A percentile compares a stretch with the other conserved stretches of the same genome.
Evolutionary conservation across 2,113 vertebrate species (phyloP).

Genomic region (Crotophaga sulcirostris): DNA sequence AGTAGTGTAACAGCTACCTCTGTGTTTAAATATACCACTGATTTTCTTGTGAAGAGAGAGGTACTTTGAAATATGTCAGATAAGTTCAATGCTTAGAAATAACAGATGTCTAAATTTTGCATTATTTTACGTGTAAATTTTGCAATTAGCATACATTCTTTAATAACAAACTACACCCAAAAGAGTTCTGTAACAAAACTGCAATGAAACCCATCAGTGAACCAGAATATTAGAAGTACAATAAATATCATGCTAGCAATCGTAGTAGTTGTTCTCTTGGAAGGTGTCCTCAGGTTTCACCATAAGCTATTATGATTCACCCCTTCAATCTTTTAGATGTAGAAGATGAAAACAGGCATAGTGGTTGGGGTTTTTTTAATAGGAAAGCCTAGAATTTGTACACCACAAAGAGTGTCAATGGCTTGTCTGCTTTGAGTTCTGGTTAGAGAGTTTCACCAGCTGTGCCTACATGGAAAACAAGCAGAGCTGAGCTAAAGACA

Average conservation of each 20-base stretch:
- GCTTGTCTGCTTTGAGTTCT: neutral
- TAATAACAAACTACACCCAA: neutral
- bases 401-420: neutral
- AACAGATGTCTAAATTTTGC: neutral
- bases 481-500: neutral
- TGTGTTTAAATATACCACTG: neutral
- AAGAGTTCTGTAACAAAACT: neutral
- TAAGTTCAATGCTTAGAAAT: neutral
- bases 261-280: neutral
- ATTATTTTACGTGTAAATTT: neutral
- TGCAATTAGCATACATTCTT: neutral
- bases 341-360: neutral
- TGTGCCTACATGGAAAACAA: neutral
- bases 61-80: neutral
- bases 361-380: neutral
- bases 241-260: neutral
- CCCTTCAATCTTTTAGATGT: neutral
- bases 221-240: neutral
- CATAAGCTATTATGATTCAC: neutral
- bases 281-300: neutral
- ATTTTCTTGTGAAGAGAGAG: neutral
- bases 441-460: neutral
- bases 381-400: neutral
- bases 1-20: neutral
- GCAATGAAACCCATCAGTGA: neutral